Evolutionary conservation across 1,140 invertebrate genomes (phyloP).

Genomic region (Oreohelix idahoensis): DNA sequence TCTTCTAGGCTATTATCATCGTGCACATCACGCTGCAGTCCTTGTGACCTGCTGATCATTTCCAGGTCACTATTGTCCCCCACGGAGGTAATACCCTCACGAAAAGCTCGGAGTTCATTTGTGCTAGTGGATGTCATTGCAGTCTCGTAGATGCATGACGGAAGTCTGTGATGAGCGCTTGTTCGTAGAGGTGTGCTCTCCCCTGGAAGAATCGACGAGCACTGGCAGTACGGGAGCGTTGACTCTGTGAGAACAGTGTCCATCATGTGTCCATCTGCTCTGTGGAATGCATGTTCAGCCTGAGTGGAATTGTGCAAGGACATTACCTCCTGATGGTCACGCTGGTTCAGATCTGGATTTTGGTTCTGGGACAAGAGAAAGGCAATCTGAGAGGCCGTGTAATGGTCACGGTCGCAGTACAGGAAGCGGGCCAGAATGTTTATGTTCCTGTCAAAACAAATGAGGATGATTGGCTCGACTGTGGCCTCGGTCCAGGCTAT

Average conservation of each 20-base stretch:
- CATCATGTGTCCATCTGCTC: background rate
- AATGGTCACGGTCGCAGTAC: constrained; percentile 60
- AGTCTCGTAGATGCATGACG: background rate
- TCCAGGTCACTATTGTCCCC: background rate
- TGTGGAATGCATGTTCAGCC: constrained; percentile 16
- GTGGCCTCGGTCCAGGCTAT: constrained; percentile 71
- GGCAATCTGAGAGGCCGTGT: constrained; percentile 52
- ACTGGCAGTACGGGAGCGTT: background rate
- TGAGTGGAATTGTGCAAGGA: background rate
- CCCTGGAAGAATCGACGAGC: background rate
- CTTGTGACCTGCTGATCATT: background rate
- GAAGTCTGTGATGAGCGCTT: background rate
- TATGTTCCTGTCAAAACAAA: constrained; percentile 69
- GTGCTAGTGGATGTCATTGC: background rate
- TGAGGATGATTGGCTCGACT: constrained; percentile 68
- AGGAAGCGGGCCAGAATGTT: constrained; percentile 66
- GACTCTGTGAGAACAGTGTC: background rate
- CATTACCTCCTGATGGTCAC: constrained; percentile 5
- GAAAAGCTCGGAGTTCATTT: background rate
- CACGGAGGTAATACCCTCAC: background rate
- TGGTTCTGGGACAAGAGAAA: constrained; percentile 54
- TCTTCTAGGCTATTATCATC: background rate
- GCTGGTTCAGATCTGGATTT: constrained; percentile 32
- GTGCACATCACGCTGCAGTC: background rate
- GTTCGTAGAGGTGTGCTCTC: constrained; percentile 5